Percentiles rank a stretch among this genome's conserved stretches.
Conservation (phyloP, 2,888 invertebrate species). For the Diarsia brunnea region DNA sequence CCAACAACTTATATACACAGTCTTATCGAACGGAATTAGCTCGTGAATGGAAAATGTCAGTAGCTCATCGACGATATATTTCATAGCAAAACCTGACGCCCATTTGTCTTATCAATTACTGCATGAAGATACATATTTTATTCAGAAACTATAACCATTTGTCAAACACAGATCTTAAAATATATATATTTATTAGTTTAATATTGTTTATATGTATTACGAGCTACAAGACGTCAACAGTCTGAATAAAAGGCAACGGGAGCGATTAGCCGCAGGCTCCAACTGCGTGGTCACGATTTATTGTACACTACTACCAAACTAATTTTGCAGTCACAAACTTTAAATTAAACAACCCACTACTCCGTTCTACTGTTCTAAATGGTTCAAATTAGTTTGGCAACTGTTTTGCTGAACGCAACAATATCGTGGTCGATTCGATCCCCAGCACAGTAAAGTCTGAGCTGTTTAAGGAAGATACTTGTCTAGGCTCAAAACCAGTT, state of each 20-base stretch:
- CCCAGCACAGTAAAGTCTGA: constrained; percentile 76
- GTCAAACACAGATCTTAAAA: constrained; percentile 38
- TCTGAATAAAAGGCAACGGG: constrained; percentile 84
- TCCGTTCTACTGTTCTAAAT: constrained; percentile 65
- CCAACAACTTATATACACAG: constrained; percentile 36
- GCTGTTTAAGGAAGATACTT: constrained; percentile 86
- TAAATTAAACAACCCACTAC: constrained; percentile 69
- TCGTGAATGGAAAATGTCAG: constrained; percentile 43
- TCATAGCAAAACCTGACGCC: constrained; percentile 14
- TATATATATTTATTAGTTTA: constrained; percentile 38
- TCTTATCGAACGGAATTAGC: constrained; percentile 51
- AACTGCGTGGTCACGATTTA: constrained; percentile 87
- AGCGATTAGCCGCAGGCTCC: constrained; percentile 86
- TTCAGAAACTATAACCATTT: constrained; percentile 30
- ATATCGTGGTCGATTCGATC: constrained; percentile 66
- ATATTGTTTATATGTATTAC: constrained; percentile 55
- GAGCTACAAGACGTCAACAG: constrained; percentile 68
- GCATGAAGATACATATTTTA: constrained; percentile 33
- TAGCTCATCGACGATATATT: constrained; percentile 38
- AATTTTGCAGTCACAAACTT: constrained; percentile 71
- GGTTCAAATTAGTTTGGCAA: constrained; percentile 68
- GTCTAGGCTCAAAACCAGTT: constrained; percentile 79
- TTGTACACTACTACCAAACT: constrained; percentile 77
- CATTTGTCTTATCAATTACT: constrained; percentile 45
- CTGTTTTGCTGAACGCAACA: constrained; percentile 55